Base-by-base conservation (phyloP, 1,140 invertebrate genomes). In the Hycleus cichorii region DNA sequence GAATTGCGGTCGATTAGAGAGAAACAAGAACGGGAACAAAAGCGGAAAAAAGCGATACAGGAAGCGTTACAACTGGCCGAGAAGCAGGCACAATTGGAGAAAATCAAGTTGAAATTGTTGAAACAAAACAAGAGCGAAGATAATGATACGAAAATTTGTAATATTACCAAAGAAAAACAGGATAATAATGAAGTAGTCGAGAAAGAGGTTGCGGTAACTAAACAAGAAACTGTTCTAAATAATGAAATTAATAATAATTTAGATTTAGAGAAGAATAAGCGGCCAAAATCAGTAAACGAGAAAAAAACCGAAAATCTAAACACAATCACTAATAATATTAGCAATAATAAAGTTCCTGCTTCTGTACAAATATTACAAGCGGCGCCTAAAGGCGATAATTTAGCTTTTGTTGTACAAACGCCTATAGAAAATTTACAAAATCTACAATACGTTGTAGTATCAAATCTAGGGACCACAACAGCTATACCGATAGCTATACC, bases 11-110 rank as follows among this genome's bases (percentile, higher is more conserved):
- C 76, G 44, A 71, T 77, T 2, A 78, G 79, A 63, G 83, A 86
- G 64, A 83, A 86, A 64, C 78, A 81, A 57, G 76, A 80, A 49
- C 69, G 77, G 38, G 81, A 84, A 51, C 76, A 78, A 57, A 78
- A 78, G 57, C 76, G 78, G 67, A 77, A 83, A 25, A 78, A 83
- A 67, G 77, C 80, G 3, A 75, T 82, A 62, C 76, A 77, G 64
- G 78, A 79, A 72, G 83, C 82, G 0, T 70, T 84, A n/a, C 80
- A 82, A 69, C 74, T 78, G 53, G 83, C 83, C 3, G 80, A 84
- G 66, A 80, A 76, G 67, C 75, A 77, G 63, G 81, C 82, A 8
- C 78, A 74, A 64, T 69, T 76, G 58, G 78, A 81, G 55, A 83
- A 75, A 76, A 68, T 76, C 74, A 70, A 81, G 73, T 68, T 72